phyloP scores from a whole-genome alignment of 2,888 invertebrate genomes.

The Machimus atricapillus region DNA sequence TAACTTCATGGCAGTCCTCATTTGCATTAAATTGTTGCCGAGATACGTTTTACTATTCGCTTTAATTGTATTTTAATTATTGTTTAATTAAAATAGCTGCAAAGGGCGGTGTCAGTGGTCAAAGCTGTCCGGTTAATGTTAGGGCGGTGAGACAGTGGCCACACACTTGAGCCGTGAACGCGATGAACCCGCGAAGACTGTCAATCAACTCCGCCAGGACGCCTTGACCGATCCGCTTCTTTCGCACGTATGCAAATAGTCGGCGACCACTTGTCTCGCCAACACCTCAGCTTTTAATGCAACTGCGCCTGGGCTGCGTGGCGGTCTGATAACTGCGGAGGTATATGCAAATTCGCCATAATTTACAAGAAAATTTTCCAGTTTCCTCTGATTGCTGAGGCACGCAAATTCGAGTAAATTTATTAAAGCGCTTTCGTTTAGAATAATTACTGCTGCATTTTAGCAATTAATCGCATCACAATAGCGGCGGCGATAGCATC shows the following conservation, averaged over 20 bases:
- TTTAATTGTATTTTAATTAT: background rate
- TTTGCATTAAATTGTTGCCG: conserved; percentile 12
- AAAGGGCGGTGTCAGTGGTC: background rate
- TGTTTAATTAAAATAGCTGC: conserved; percentile 25
- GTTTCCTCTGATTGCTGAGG: background rate
- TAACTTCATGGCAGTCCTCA: conserved; percentile 2
- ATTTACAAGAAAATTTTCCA: conserved; percentile 8
- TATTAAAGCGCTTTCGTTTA: conserved; percentile 24
- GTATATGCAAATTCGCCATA: background rate
- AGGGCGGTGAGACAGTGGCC: background rate
- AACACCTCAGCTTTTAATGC: background rate
- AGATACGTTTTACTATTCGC: conserved; percentile 4
- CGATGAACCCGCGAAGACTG: background rate
- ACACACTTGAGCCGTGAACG: background rate
- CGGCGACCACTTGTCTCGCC: background rate
- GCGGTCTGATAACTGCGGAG: background rate
- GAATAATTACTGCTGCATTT: background rate
- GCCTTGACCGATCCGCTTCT: background rate
- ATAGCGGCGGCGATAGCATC: background rate
- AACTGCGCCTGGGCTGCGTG: background rate
- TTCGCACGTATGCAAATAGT: background rate
- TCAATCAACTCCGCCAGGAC: background rate
- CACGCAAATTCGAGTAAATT: conserved; percentile 23
- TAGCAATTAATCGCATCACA: background rate
- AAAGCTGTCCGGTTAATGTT: background rate